Conservation (phyloP, 1,140 invertebrate species). For the Temnothorax curvispinosus region DNA sequence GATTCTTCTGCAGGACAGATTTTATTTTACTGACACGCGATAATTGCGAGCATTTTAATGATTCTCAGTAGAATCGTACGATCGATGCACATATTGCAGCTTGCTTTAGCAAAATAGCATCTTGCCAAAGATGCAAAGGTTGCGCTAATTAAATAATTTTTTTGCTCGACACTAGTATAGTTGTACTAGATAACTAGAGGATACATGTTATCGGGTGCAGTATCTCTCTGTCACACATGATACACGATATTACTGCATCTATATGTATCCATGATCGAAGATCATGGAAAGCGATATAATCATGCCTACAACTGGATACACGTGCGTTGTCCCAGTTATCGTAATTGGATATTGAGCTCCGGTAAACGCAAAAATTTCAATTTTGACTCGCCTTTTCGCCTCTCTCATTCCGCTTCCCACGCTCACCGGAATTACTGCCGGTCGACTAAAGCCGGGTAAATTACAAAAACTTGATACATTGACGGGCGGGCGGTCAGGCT, state of each 20-base stretch:
- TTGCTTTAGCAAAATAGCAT: neutral
- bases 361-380: conserved; percentile 58
- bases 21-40: conserved; percentile 6
- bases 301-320: neutral
- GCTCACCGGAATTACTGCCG: conserved; percentile 4
- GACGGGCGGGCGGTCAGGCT: neutral
- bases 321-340: neutral
- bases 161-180: neutral
- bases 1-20: neutral
- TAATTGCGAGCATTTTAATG: neutral
- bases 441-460: conserved; percentile 58
- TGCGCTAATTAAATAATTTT: too few species aligned
- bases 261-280: conserved; percentile 22
- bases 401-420: neutral
- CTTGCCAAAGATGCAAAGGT: neutral
- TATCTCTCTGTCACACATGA: conserved; percentile 8
- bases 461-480: conserved; percentile 68
- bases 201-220: neutral
- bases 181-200: neutral
- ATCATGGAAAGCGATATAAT: conserved; percentile 39
- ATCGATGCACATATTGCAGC: neutral
- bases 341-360: conserved; percentile 61
- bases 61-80: too few species aligned
- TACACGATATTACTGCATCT: neutral
- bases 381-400: conserved; percentile 16